Percentiles rank a stretch among this genome's conserved stretches.
Evolutionary conservation across 2,797 vertebrate genomes (phyloP).

Genomic region (Gambelia wislizenii): DNA sequence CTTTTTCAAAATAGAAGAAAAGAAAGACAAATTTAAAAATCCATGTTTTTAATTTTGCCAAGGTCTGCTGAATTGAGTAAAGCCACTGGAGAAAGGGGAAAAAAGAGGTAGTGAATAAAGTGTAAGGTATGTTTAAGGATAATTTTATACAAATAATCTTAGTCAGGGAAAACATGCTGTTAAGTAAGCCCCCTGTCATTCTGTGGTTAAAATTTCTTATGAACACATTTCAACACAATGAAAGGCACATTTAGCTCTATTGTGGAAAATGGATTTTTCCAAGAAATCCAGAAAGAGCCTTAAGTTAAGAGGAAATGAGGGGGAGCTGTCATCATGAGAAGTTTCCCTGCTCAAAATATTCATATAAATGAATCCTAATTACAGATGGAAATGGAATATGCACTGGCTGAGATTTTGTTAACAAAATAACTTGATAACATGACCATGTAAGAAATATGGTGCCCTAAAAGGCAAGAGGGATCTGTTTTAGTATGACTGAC

Average conservation of each 20-base stretch:
- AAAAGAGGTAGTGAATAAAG: background rate
- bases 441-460: background rate
- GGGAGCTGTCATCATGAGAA: background rate
- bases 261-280: slow-evolving; percentile 1
- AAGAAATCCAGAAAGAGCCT: background rate
- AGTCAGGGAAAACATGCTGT: background rate
- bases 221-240: background rate
- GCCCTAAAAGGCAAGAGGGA: background rate
- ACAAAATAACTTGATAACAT: too few relatives aligned
- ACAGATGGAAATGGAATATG: background rate
- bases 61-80: background rate
- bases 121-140: background rate
- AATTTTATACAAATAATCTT: slow-evolving; percentile 9
- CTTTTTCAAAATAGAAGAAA: too few relatives aligned
- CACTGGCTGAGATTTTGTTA: background rate
- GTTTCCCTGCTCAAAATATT: background rate
- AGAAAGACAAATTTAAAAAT: background rate
- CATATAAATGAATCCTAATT: background rate
- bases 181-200: background rate
- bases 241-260: background rate
- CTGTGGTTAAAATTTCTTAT: background rate
- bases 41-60: background rate
- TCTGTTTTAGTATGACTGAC: background rate
- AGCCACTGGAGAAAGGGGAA: background rate
- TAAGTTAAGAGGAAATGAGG: background rate